phyloP scores from a whole-genome alignment of 2,888 invertebrate species.

The Metopia argyrocephala region DNA sequence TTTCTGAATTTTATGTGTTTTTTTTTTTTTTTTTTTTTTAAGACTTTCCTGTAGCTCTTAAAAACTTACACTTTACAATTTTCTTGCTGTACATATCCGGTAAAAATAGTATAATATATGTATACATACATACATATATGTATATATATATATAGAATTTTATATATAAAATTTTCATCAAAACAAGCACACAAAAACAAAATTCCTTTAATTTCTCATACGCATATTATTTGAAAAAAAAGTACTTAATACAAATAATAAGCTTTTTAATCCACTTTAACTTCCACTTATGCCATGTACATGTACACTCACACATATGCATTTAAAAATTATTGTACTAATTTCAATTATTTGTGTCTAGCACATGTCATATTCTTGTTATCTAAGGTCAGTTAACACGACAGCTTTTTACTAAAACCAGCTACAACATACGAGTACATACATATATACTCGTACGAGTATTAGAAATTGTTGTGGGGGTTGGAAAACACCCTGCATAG shows the following conservation, averaged over 20 bases:
- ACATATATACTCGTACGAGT: neutral
- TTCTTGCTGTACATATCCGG: no score
- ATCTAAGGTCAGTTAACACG: constrained; percentile 63
- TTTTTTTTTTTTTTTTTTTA: no score
- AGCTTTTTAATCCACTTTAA: no score
- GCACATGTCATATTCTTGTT: constrained; percentile 62
- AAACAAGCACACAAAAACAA: neutral
- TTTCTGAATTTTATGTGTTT: no score
- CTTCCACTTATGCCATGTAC: neutral
- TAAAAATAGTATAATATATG: no score
- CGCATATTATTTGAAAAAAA: neutral
- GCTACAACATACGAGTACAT: constrained; percentile 7
- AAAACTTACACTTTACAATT: no score
- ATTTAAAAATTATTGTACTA: constrained; percentile 13
- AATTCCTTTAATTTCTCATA: neutral
- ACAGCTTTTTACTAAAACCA: constrained; percentile 44
- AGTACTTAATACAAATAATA: neutral
- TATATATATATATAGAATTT: no score
- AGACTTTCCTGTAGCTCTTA: no score
- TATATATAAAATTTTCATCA: no score
- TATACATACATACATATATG: no score
- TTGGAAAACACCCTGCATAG: neutral
- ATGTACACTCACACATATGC: neutral
- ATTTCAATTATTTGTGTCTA: constrained; percentile 61
- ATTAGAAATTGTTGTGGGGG: no score